These are phyloP conservation scores for Eurosta solidaginis DNA, from an alignment of 1,140 invertebrate species.

Conservation along the genomic window DNA sequence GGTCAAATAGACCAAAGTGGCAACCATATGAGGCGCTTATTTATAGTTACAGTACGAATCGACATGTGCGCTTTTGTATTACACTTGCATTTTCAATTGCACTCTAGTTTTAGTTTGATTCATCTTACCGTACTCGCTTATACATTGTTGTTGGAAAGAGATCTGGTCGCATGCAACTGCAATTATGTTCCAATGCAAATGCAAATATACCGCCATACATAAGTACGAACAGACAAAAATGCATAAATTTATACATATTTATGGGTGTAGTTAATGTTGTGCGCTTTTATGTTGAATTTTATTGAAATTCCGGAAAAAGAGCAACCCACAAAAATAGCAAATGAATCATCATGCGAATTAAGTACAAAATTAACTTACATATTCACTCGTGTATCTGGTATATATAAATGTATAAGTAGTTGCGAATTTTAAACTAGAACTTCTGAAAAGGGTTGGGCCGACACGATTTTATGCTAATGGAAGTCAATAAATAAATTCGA, in stretches of 20 bases:
- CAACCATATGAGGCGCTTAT: no score
- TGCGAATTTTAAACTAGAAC: background rate
- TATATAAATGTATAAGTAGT: no score
- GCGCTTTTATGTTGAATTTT: constrained; percentile 10
- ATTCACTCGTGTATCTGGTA: background rate
- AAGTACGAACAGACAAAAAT: background rate
- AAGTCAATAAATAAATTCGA: background rate
- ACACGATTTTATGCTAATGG: background rate
- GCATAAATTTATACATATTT: constrained; percentile 1
- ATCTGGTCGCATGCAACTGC: constrained; percentile 10
- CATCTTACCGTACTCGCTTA: background rate
- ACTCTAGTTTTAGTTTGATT: background rate
- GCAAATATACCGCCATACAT: background rate
- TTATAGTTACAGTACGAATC: no score
- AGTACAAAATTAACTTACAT: background rate
- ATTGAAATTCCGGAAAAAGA: background rate
- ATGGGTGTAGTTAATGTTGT: background rate
- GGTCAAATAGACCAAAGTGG: no score
- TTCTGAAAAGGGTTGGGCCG: background rate
- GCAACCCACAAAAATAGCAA: background rate
- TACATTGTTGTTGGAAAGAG: background rate
- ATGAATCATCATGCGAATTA: background rate
- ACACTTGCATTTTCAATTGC: constrained; percentile 4
- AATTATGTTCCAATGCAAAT: background rate
- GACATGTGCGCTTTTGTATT: background rate